Evolutionary conservation across 2,113 vertebrate species (phyloP), one percentile per base, ranked within the genome.

Genomic region (Fulica atra): DNA sequence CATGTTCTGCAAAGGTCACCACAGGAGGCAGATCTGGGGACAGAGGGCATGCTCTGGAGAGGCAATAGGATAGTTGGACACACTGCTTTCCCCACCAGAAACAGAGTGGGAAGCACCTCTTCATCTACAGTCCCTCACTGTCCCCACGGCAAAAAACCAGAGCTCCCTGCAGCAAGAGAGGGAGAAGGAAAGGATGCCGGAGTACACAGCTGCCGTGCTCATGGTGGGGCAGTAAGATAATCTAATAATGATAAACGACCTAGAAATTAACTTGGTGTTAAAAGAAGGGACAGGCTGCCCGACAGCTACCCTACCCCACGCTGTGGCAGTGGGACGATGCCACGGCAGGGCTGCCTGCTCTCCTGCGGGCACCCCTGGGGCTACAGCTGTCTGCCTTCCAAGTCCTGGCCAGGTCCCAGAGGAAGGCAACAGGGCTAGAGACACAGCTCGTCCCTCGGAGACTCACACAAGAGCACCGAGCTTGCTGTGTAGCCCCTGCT

Each of bases 61-160:
- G 24, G 48, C 57, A 7, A 1, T 0, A 26, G 90, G 33, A 53
- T 3, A 51, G 89, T 7, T 3, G 1, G 31, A 46, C 40, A 68
- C 0, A 1, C 38, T 25, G 81, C 60, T 16, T 18, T 29, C 19
- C 68, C 31, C 4, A 5, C 26, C 6, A 11, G 72, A 28, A 42
- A 60, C n/a, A 25, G 54, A 36, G 50, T 0, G 0, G 42, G 70
- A 88, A 66, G 71, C 76, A 61, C 13, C 33, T 1, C 5, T 17
- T 31, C 74, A 40, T 7, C 46, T 9, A 2, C 48, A 35, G 56
- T 2, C 1, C 10, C 28, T 24, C 8, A 3, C 16, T 3, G 8
- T 25, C 66, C 60, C 54, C 9, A 2, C 6, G 3, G 66, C 46
- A 56, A 15, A 44, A 36, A 7, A 15, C 0, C 56, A 44, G 20